Evolutionary conservation across 2,888 invertebrate species (phyloP).

Genomic region (Stramonita haemastoma): DNA sequence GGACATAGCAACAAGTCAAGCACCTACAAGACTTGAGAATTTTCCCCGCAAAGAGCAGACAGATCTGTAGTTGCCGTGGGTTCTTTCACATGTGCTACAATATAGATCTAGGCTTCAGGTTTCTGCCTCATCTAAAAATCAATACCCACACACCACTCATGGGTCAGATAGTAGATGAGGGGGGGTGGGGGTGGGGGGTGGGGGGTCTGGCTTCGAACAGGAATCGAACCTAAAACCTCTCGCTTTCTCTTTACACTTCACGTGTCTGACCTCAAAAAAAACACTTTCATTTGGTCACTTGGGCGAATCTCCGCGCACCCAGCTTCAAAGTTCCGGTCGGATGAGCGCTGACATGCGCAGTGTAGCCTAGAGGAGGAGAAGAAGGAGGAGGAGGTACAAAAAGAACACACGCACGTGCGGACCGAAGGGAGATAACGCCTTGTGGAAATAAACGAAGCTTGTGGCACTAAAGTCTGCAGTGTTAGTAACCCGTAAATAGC

Average conservation of each 20-base stretch:
- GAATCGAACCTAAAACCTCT: background rate
- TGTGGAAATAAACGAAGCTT: conserved; percentile 42
- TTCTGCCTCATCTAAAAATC: too few species aligned
- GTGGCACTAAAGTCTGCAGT: background rate
- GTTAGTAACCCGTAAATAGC: conserved; percentile 42
- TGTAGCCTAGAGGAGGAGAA: background rate
- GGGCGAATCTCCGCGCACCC: conserved; percentile 38
- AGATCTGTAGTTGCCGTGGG: too few species aligned
- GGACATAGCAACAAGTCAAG: too few species aligned
- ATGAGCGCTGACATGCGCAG: conserved; percentile 39
- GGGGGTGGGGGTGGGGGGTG: too few species aligned
- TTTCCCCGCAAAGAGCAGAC: too few species aligned
- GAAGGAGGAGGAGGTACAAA: background rate
- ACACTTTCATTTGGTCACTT: conserved; percentile 17
- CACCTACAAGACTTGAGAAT: too few species aligned
- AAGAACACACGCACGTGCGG: conserved; percentile 37
- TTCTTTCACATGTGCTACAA: too few species aligned
- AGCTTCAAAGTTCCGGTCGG: conserved; percentile 9
- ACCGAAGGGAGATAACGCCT: conserved; percentile 9
- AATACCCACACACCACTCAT: background rate
- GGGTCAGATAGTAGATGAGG: background rate
- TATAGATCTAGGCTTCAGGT: too few species aligned
- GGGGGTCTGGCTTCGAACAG: background rate
- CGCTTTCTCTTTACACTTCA: background rate
- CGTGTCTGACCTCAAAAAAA: too few species aligned